Percentiles rank a stretch among this genome's conserved stretches.
Conservation (phyloP, 2,888 invertebrate genomes). For the Adineta ricciae region DNA sequence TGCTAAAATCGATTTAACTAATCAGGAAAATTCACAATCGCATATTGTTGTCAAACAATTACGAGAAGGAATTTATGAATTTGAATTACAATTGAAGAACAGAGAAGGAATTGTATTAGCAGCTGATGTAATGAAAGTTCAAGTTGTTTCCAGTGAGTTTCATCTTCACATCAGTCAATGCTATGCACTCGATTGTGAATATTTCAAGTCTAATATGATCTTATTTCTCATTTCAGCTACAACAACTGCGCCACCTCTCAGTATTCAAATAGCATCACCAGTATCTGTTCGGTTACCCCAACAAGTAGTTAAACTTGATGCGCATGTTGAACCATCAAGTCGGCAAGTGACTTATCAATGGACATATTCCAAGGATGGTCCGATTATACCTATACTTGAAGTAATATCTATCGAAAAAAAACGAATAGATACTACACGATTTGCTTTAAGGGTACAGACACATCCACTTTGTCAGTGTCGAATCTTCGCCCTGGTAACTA, state of each 20-base stretch:
- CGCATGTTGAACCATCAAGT: background rate
- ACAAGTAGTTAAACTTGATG: background rate
- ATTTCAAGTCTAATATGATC: no score
- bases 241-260: background rate
- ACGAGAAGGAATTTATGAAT: slow-evolving; percentile 1
- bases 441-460: background rate
- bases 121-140: background rate
- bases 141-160: background rate
- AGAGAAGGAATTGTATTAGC: background rate
- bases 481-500: slow-evolving; percentile 11
- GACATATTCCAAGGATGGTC: background rate
- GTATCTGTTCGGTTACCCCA: background rate
- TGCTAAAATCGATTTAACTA: background rate
- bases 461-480: background rate
- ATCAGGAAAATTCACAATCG: background rate
- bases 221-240: background rate
- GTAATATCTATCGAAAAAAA: background rate
- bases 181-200: background rate
- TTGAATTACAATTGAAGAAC: background rate
- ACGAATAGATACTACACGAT: background rate
- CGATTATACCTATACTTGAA: background rate
- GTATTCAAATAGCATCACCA: background rate
- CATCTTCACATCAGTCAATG: background rate
- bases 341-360: background rate
- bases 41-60: background rate